Evolutionary conservation across 2,888 invertebrate genomes (phyloP).

Genomic region (Seira musarum): DNA sequence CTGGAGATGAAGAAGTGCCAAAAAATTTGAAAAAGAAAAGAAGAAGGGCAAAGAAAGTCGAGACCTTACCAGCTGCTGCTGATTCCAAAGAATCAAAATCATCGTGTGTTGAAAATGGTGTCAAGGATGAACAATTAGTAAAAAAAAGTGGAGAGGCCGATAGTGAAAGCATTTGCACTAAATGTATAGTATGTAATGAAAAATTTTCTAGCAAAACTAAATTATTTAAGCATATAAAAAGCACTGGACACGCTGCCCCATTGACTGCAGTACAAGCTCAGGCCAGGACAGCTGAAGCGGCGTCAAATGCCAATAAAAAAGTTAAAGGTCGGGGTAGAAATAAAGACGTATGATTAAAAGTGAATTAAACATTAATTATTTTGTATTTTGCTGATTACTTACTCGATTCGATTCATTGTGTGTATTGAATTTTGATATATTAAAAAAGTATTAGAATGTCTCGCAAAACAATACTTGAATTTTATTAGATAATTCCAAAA

Average conservation of each 20-base stretch:
- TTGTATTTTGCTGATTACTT: no score
- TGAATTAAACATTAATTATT: neutral
- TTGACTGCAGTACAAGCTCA: slow-evolving; percentile 34
- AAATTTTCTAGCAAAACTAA: slow-evolving; percentile 60
- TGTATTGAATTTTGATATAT: no score
- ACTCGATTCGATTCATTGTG: no score
- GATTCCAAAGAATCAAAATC: neutral
- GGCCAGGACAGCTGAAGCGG: slow-evolving; percentile 16
- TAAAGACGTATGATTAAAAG: neutral
- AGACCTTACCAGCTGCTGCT: neutral
- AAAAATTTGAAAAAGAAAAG: slow-evolving; percentile 56
- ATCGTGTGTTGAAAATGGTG: slow-evolving; percentile 12
- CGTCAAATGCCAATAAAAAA: slow-evolving; percentile 37
- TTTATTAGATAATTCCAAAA: no score
- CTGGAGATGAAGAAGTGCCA: slow-evolving; percentile 30
- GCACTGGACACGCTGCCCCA: slow-evolving; percentile 64
- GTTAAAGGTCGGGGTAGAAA: slow-evolving; percentile 19
- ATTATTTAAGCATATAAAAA: slow-evolving; percentile 64
- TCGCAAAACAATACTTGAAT: no score
- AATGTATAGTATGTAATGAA: slow-evolving; percentile 61
- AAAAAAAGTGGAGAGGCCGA: slow-evolving; percentile 12
- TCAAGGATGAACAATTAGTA: neutral
- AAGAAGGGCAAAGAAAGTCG: slow-evolving; percentile 57
- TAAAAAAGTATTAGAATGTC: no score
- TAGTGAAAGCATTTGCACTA: slow-evolving; percentile 13